Evolutionary conservation across 2,888 invertebrate species (phyloP).

Genomic region (Allophyes oxyacanthae): DNA sequence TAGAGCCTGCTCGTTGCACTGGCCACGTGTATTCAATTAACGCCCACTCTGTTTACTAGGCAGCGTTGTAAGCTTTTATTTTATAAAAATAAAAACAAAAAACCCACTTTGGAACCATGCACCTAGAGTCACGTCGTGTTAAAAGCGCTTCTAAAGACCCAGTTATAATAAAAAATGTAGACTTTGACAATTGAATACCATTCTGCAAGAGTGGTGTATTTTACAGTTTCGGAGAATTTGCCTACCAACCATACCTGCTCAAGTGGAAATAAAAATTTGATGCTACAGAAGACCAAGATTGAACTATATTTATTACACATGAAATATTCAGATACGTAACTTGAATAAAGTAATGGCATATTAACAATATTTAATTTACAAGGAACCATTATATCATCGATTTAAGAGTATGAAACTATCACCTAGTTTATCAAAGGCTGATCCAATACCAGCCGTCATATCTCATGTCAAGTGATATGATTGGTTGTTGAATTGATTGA

Average conservation of each 20-base stretch:
- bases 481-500: no score
- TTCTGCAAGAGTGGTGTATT: conserved; percentile 32
- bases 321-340: conserved; percentile 26
- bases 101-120: no score
- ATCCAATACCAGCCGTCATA: no score
- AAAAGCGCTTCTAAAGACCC: no score
- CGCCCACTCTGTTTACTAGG: conserved; percentile 56
- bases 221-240: conserved; percentile 22
- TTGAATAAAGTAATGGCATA: conserved; percentile 1
- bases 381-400: not conserved
- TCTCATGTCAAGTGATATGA: no score
- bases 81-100: no score
- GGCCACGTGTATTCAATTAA: conserved; percentile 72
- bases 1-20: conserved; percentile 61
- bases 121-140: no score
- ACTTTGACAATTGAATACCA: conserved; percentile 24
- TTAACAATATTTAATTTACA: not conserved
- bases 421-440: no score
- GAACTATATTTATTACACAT: conserved; percentile 14
- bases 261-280: conserved; percentile 28
- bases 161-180: no score
- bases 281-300: conserved; percentile 11
- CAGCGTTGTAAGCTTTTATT: conserved; percentile 50
- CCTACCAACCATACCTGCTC: conserved; percentile 10
- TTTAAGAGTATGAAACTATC: not conserved